Conservation (phyloP, 2,797 vertebrate species). For the Gymnocypris eckloni region DNA sequence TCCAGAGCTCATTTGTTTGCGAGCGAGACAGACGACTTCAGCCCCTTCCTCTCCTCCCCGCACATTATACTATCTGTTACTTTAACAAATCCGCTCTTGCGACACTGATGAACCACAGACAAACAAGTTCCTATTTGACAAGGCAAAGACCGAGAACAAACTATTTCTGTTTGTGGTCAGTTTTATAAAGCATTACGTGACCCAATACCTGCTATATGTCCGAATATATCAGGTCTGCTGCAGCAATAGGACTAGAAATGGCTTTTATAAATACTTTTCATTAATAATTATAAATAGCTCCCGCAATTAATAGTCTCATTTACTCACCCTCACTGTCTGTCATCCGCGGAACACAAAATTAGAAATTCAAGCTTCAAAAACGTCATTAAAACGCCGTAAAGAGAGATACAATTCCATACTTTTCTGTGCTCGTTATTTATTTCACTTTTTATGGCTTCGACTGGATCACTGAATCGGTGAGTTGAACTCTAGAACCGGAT, state of each 20-base stretch:
- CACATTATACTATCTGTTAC: slow-evolving; percentile 9
- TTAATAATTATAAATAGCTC: no score
- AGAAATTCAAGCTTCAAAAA: background rate
- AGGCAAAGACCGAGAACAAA: slow-evolving; percentile 22
- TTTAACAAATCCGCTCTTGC: slow-evolving; percentile 53
- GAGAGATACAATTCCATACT: background rate
- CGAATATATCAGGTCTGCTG: no score
- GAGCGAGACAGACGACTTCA: background rate
- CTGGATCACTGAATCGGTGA: background rate
- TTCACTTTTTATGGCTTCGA: background rate
- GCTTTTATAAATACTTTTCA: no score
- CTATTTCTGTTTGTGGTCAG: slow-evolving; percentile 31
- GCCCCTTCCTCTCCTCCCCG: slow-evolving; percentile 15
- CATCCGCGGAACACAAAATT: background rate
- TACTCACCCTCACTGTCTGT: no score
- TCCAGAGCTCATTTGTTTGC: background rate
- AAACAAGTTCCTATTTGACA: slow-evolving; percentile 50
- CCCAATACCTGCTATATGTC: no score
- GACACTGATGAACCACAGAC: slow-evolving; percentile 39
- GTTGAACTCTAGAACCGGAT: background rate
- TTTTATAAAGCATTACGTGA: background rate
- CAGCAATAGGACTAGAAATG: no score
- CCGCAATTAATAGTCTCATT: no score
- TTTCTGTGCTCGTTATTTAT: background rate
- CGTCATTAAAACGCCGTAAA: background rate